Base-by-base conservation (phyloP, 2,797 vertebrate genomes). In the Lateolabrax maculatus region DNA sequence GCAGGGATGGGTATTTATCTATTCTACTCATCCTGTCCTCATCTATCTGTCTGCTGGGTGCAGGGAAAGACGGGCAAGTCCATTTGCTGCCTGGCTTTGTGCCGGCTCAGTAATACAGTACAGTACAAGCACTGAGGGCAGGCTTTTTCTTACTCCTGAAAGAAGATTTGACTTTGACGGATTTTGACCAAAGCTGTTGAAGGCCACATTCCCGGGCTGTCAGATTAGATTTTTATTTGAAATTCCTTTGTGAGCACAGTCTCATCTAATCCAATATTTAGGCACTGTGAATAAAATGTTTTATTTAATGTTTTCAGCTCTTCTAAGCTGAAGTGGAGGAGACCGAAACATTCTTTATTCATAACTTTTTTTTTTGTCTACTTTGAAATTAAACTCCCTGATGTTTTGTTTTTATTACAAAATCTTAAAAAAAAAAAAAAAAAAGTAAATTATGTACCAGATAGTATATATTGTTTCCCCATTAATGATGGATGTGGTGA, bases 31-130 rank as follows among this genome's bases (percentile, higher is more conserved):
- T 89, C 73, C 80, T 81, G 84, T 87, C 83, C 85, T 87, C 90
- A 82, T 92, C 88, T 92, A 68, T 93, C 83, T 87, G 84, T 88
- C 13, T 43, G 80, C 6, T 39, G 0, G 29, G 84, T 62, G 77
- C 84, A 87, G 78, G 15, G 74, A 72, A 63, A 90, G 79, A 86
- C n/a, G 29, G 63, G 61, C 76, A 87, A 87, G 84, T 91, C 82
- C 84, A 91, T 90, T 90, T 90, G 65, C 82, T 84, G 75, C 36
- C 70, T 84, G 85, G 81, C 77, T 88, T 86, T 77, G 77, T 84
- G 85, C 85, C 77, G 71, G 43, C 66, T 82, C 81, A 72, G 41
- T 77, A n/a, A 80, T 63, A 71, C 43, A 62, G 56, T 49, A 48
- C 29, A 82, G 51, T 60, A 64, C 21, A 74, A 71, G 62, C 63